Evolutionary conservation across 1,140 invertebrate species (phyloP), one percentile per base, ranked within the genome.

Genomic region (Pteromalus puparum): DNA sequence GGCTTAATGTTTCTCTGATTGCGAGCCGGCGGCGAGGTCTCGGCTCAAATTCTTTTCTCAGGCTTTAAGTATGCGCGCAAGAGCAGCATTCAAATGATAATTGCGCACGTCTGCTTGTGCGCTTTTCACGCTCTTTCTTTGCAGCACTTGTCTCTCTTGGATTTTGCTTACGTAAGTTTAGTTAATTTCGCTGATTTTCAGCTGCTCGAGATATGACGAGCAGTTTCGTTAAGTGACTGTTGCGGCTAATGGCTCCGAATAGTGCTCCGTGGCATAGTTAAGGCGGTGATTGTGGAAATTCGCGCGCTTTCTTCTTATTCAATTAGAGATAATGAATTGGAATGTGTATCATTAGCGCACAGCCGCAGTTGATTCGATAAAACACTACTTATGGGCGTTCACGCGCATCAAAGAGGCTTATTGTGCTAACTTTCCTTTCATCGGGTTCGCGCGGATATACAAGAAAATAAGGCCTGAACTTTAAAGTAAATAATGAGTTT

Each of bases 1-100:
- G 72, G 72, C 72, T 70, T 70, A 70, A 70, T 70, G 67, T 70
- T 30, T 70, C 67, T 70, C 67, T 70, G 18, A 70, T 70, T 70
- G 67, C 67, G 15, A 70, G 9, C 2, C 53, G 53, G 26, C 65
- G 26, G 26, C 30, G 30, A 70, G 26, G 67, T 28, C 24, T 28
- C 24, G 67, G 24, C 67, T 28, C 1, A 70, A 70, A 70, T 70
- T 70, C 67, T 70, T 70, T 70, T 70, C 67, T 70, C 26, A 30
- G 67, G 28, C 67, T 53, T 5, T 61, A 61, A 61, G 53, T n/a
- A 61, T 21, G 21, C 53, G 53, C 53, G 10, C 5, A 5, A 0
- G 10, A n/a, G 67, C 3, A 70, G 26, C 67, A 70, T 30, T 28
- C 67, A 18, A 30, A 70, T 70, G 67, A 28, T 70, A 28, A 70